Conservation (phyloP, 1,140 invertebrate species). For the Maniola jurtina region DNA sequence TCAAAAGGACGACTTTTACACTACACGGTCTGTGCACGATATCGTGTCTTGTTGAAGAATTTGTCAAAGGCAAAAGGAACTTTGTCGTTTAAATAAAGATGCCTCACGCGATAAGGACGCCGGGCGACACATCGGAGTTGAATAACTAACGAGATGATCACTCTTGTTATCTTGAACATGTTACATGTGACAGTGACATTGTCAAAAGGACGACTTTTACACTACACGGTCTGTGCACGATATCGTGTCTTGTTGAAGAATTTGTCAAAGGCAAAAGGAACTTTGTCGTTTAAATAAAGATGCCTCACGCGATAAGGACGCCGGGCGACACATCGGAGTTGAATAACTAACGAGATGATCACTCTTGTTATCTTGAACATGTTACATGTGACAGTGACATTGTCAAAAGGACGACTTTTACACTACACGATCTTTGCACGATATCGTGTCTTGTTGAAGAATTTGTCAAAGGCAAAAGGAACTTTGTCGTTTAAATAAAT, state of each 20-base stretch:
- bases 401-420: slow-evolving; percentile 17
- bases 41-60: neutral
- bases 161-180: slow-evolving; percentile 16
- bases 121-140: slow-evolving; percentile 7
- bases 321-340: slow-evolving; percentile 3
- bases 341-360: slow-evolving; percentile 21
- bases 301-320: slow-evolving; percentile 1
- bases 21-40: neutral
- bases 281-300: slow-evolving; percentile 1
- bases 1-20: slow-evolving; percentile 14
- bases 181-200: slow-evolving; percentile 17
- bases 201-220: slow-evolving; percentile 13
- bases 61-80: too few species aligned
- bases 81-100: slow-evolving; percentile 1
- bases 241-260: neutral
- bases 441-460: neutral
- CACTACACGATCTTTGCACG: neutral
- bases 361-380: slow-evolving; percentile 16
- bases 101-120: slow-evolving; percentile 1
- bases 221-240: neutral
- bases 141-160: slow-evolving; percentile 20
- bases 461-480: too few species aligned
- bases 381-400: slow-evolving; percentile 16
- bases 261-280: too few species aligned
- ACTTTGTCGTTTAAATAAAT: too few species aligned